Base-by-base conservation (phyloP, 2,888 invertebrate genomes). In the Drosophila neoperkinsi region DNA sequence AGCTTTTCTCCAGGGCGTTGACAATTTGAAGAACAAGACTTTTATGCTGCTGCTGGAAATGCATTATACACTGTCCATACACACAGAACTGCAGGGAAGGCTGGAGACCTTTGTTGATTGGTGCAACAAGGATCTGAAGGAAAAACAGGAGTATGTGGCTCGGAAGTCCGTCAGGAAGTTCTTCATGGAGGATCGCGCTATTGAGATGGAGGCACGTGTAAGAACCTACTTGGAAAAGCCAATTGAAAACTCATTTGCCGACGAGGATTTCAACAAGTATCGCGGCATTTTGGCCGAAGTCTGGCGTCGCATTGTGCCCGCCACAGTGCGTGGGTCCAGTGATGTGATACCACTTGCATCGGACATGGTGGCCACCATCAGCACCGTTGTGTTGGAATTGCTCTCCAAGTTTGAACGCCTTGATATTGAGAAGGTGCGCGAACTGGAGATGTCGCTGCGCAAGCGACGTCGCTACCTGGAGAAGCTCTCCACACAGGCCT, bases 41-140 rank as follows among this genome's bases (percentile, higher is more conserved):
- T 93, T 92, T 64, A 87, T 93, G 59, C 68, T 90, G 38, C 77
- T 93, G 2, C 74, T 93, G 2, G 92, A 93, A 68, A 84, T 93
- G 83, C 93, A 93, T 64, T 92, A 90, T 4, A 91, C 92, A 0
- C 77, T 93, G 7, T 91, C 91, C 71, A 82, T 92, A 11, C 84
- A 92, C 50, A 88, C 90, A 0, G 92, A 93, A 50, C 74, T 93
- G 9, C 84, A 92, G 69, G 81, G 89, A 1, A 84, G 83, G 4
- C 79, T 91, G 57, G 90, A 92, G 38, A 88, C 88, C 0, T 92
- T 93, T 63, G 72, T 79, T 2, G 90, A 90, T 33, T 92, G 91
- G 92, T 93, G 92, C 38, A 58, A 70, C 4, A 68, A 90, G 10
- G 92, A 92, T 62, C 71, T 93, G 1, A 83, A 81, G 31, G 90